These are phyloP conservation scores for Rhagium mordax DNA, from an alignment of 2,888 invertebrate genomes.

Conservation along the genomic window DNA sequence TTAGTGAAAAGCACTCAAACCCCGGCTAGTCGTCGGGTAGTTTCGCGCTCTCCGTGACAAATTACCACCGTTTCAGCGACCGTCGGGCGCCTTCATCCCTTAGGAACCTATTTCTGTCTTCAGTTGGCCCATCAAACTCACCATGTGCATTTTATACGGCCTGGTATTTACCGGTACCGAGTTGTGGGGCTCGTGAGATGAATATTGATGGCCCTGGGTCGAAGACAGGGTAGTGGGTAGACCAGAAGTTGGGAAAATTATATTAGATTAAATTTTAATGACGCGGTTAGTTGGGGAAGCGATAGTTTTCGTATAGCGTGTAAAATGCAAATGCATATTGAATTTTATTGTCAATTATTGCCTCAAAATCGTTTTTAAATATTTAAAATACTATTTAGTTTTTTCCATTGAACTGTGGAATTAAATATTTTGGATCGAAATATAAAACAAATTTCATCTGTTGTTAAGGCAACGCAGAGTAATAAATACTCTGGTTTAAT, in stretches of 20 bases:
- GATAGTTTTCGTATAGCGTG: too few relatives aligned
- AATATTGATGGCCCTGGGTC: constrained; percentile 42
- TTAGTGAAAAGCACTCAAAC: constrained; percentile 14
- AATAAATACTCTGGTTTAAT: too few relatives aligned
- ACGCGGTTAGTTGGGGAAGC: neutral
- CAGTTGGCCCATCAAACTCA: constrained; percentile 36
- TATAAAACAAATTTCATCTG: too few relatives aligned
- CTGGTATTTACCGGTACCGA: constrained; percentile 44
- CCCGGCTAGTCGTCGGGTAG: constrained; percentile 8
- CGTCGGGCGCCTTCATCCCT: constrained; percentile 35
- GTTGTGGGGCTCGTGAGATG: constrained; percentile 45
- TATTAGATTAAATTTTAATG: neutral
- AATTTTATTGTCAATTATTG: too few relatives aligned
- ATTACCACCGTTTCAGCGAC: constrained; percentile 39
- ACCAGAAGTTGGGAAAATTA: neutral
- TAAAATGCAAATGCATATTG: too few relatives aligned
- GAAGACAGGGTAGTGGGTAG: neutral
- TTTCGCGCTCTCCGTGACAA: constrained; percentile 37
- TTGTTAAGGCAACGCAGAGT: too few relatives aligned
- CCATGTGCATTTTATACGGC: constrained; percentile 49
- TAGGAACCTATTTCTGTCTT: constrained; percentile 40
- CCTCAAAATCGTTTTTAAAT: too few relatives aligned
- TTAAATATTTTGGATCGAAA: too few relatives aligned
- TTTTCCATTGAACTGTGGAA: too few relatives aligned
- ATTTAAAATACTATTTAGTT: too few relatives aligned